Conservation (phyloP, 1,140 invertebrate species). For the Hermatobates lingyangjiaoensis region DNA sequence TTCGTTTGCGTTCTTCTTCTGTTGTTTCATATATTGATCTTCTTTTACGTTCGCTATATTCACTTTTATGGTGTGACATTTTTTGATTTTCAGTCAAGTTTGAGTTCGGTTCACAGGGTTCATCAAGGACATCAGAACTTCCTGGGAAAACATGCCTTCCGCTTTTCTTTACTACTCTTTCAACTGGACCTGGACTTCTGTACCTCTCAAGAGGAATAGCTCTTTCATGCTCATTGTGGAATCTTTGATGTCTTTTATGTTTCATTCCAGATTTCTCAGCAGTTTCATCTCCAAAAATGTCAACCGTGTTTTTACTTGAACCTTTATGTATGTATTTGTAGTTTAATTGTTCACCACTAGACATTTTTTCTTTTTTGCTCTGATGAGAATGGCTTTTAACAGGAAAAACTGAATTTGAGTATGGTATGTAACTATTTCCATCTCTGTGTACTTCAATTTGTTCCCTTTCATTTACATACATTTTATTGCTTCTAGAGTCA, state of each 20-base stretch:
- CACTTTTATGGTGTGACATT: too few relatives aligned
- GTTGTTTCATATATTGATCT: constrained; percentile 25
- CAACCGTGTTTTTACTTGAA: too few relatives aligned
- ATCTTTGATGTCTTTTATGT: neutral
- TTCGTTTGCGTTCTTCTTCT: constrained; percentile 24
- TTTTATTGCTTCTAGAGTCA: neutral
- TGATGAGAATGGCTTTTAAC: neutral
- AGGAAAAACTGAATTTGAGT: too few relatives aligned
- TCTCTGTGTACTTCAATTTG: neutral
- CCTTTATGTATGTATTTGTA: too few relatives aligned
- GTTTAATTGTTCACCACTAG: too few relatives aligned
- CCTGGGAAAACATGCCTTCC: too few relatives aligned
- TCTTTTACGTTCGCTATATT: constrained; percentile 20
- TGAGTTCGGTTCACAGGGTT: neutral
- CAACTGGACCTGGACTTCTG: constrained; percentile 20
- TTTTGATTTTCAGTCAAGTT: neutral
- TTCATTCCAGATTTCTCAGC: neutral
- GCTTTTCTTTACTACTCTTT: too few relatives aligned
- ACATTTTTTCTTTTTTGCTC: neutral
- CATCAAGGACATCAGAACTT: neutral
- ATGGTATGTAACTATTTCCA: too few relatives aligned
- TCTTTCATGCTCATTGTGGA: neutral
- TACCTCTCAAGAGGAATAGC: constrained; percentile 22
- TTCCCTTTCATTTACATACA: neutral
- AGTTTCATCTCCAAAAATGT: too few relatives aligned